These are phyloP conservation scores for Aphaenogaster floridana DNA, from an alignment of 1,140 invertebrate species.

Conservation along the genomic window DNA sequence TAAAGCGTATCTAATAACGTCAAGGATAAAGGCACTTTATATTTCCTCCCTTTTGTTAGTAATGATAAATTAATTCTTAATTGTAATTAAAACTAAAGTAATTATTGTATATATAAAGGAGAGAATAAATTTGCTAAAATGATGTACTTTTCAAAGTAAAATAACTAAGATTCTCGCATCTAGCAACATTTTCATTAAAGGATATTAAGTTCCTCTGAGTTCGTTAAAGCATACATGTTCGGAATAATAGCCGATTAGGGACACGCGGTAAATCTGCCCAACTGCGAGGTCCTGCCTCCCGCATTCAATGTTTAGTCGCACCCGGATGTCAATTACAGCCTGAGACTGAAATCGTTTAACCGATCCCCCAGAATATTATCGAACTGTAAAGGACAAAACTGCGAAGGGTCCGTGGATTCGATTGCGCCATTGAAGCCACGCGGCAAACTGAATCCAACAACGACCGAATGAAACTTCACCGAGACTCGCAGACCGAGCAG, in stretches of 20 bases:
- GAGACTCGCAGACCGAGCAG: slow-evolving; percentile 57
- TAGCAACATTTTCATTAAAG: not conserved
- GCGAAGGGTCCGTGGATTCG: slow-evolving; percentile 56
- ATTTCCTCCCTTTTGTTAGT: not conserved
- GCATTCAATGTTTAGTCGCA: slow-evolving; percentile 49
- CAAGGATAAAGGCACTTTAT: not conserved
- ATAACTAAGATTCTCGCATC: not conserved
- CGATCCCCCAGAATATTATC: slow-evolving; percentile 44
- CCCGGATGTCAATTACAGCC: slow-evolving; percentile 62
- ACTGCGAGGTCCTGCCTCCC: slow-evolving; percentile 8
- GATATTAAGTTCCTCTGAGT: not conserved
- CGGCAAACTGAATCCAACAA: slow-evolving; percentile 75
- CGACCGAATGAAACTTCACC: slow-evolving; percentile 65
- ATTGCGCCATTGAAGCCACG: slow-evolving; percentile 69
- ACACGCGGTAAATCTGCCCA: not conserved
- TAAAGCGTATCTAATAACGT: slow-evolving; percentile 2
- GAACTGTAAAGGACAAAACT: slow-evolving; percentile 50
- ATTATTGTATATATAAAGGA: not conserved
- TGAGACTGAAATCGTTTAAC: slow-evolving; percentile 67
- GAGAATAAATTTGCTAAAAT: not conserved
- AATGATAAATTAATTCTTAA: slow-evolving; percentile 20
- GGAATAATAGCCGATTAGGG: not conserved
- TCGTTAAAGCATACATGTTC: not conserved
- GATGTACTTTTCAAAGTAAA: not conserved
- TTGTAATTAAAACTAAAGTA: not conserved